Percentiles rank a stretch among this genome's conserved stretches.
Evolutionary conservation across 2,888 invertebrate species (phyloP).

Genomic region (Parascotia fuliginaria): DNA sequence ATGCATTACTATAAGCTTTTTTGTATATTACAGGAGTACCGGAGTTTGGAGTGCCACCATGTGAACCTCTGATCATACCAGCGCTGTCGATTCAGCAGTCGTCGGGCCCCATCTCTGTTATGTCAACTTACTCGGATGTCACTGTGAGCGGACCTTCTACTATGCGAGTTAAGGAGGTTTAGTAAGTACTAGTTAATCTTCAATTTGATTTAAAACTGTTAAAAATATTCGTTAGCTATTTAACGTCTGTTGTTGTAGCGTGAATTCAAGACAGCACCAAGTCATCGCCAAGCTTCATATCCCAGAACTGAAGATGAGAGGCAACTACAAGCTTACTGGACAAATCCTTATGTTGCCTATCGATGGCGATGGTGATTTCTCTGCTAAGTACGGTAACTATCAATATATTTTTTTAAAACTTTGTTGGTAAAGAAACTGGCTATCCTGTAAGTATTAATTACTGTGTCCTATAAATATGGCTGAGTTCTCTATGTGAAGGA

Average conservation of each 20-base stretch:
- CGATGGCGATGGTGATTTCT: constrained; percentile 88
- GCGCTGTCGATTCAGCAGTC: constrained; percentile 87
- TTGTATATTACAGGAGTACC: constrained; percentile 86
- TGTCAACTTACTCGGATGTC: constrained; percentile 86
- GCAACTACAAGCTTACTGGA: constrained; percentile 89
- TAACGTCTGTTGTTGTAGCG: constrained; percentile 76
- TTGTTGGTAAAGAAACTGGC: too few species aligned
- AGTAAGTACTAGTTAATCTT: constrained; percentile 72
- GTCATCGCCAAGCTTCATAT: constrained; percentile 87
- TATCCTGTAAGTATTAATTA: too few species aligned
- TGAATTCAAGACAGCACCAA: constrained; percentile 83
- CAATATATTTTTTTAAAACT: too few species aligned
- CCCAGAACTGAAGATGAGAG: constrained; percentile 87
- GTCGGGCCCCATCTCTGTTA: constrained; percentile 86
- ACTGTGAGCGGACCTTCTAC: constrained; percentile 86
- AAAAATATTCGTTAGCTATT: not conserved
- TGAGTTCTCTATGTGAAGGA: too few species aligned
- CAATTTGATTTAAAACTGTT: too few species aligned
- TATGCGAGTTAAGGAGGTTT: constrained; percentile 85
- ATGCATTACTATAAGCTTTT: too few species aligned
- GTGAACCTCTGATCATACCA: constrained; percentile 87
- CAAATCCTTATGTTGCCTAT: constrained; percentile 91
- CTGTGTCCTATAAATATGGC: too few species aligned
- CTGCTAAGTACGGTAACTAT: constrained; percentile 88
- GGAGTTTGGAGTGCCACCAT: constrained; percentile 87